Base-by-base conservation (phyloP, 2,797 vertebrate genomes). In the Danio tinwini region DNA sequence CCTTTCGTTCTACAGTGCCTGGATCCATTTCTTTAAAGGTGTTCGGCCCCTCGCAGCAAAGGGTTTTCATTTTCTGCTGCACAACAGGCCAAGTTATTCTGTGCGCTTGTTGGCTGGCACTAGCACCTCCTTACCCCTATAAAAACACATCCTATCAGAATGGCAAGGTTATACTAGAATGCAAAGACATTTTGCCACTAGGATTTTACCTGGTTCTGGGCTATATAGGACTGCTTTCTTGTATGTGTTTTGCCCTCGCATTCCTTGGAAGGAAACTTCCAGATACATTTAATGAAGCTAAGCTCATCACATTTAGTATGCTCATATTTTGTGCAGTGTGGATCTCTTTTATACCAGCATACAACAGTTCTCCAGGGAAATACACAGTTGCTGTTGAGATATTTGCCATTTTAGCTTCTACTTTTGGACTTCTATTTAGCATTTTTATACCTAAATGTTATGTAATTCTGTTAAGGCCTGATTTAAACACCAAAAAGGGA, bases 361-460 rank as follows among this genome's bases (percentile, higher is more conserved):
- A 94, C 82, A 86, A 91, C 76, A 93, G 92, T 63, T 90, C 89
- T 45, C 92, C 92, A 8, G 92, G 93, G 62, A 94, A 94, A 82
- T 93, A 92, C 45, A 93, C 92, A 14, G 92, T 93, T 3, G 93
- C 91, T 16, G 92, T 93, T 39, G 94, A 94, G 85, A 88, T 93
- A 56, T 94, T 94, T 86, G 92, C 93, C 40, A 93, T 91, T 42
- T 81, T 94, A 76, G 90, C 91, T n/a, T 94, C 93, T 5, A 91
- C 91, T 86, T 94, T 92, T 83, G 93, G 93, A 6, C 83, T 94
- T 6, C 81, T 94, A 67, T 21, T 93, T 0, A 94, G 90, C 53
- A 93, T 94, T 49, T 94, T 93, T 91, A 76, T 86, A 1, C 93
- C 93, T 4, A 94, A 94, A 89, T 94, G 93, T 88, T 94, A 90